Evolutionary conservation across 2,113 vertebrate genomes (phyloP), one percentile per base, ranked within the genome.

Genomic region (Telmatochromis brachygnathus): DNA sequence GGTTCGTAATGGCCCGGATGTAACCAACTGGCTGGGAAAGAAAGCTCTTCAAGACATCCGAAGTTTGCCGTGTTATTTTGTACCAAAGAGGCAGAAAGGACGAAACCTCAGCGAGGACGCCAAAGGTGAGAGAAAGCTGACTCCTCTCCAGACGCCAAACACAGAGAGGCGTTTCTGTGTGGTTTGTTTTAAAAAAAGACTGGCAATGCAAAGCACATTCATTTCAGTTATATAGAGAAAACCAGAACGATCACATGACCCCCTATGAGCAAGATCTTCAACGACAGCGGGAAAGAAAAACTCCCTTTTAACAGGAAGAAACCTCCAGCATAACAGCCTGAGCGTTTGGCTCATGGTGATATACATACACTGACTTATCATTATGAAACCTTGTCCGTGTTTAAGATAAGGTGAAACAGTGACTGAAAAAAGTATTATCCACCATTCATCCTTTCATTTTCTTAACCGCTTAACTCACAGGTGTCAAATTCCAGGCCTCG

Each of bases 11-110:
- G 93, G 95, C 6, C 92, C 88, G 0, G 42, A 91, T 23, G 87
- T 95, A 55, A 62, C 94, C 13, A 88, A 91, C 3, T 95, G 95
- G 94, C 85, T 96, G n/a, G 94, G 93, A 14, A 95, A 92, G 82
- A 93, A 94, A 11, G 56, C 6, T 37, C 87, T 90, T 1, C 90
- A 89, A 8, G 84, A 88, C 17, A 85, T 96, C 62, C 56, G 5
- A 55, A 58, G 70, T 6, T 53, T 89, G 21, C 77, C 89, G 1
- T 84, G 86, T 79, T 96, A 89, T 87, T 96, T 95, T 6, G 88
- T 96, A 2, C 94, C 95, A 2, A 96, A 96, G 77, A 93, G 92
- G 83, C 86, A 90, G 3, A 92, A 91, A 37, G 83, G 86, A 7
- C 81, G 60, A 82, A 91, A 93, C 15, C 91, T 94, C 79, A 58